Evolutionary conservation across 2,113 vertebrate species (phyloP).

Genomic region (Phylloscopus whistleri): DNA sequence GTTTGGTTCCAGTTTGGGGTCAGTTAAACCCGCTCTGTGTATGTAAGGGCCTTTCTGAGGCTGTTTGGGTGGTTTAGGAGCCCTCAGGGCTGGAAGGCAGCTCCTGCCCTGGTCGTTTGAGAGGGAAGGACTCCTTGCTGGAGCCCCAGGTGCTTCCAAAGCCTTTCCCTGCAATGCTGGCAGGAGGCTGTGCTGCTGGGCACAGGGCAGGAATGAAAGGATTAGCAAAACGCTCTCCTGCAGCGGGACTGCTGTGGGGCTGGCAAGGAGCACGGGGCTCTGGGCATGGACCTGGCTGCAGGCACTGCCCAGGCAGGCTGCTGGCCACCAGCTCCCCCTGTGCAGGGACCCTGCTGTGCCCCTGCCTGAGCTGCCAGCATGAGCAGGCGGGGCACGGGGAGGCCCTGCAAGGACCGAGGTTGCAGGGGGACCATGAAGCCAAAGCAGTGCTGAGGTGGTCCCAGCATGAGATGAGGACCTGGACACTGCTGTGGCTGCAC

Average conservation of each 20-base stretch:
- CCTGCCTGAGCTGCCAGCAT: background rate
- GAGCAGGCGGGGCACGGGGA: accelerated
- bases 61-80: background rate
- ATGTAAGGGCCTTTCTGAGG: background rate
- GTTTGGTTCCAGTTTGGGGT: background rate
- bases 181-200: background rate
- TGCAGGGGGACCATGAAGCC: background rate
- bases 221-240: constrained; percentile 7
- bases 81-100: background rate
- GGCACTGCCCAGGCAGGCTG: background rate
- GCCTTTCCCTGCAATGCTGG: background rate
- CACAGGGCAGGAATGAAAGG: background rate
- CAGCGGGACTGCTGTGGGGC: background rate
- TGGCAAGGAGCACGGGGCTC: background rate
- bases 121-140: background rate
- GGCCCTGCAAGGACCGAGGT: accelerated
- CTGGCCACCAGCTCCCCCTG: background rate
- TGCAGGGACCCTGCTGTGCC: background rate
- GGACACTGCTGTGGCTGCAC: accelerated
- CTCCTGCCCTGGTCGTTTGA: accelerated
- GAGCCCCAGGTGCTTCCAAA: background rate
- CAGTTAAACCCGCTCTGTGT: background rate
- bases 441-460: background rate
- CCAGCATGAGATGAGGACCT: background rate
- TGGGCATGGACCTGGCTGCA: accelerated